Evolutionary conservation across 2,888 invertebrate species (phyloP), one percentile per base, ranked within the genome.

Genomic region (Hypomecis punctinalis): DNA sequence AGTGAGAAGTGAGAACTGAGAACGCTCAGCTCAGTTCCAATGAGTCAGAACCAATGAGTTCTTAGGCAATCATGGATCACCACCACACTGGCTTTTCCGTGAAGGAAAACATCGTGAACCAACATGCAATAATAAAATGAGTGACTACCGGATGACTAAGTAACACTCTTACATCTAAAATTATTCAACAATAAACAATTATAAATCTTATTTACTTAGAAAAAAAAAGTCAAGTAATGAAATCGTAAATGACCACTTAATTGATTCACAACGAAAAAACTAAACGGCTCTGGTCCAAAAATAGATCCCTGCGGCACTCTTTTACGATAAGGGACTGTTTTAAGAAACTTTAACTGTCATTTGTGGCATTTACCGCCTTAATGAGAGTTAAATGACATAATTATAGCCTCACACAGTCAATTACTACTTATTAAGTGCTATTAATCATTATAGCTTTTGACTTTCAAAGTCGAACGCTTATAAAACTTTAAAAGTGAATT

Each of bases 371-470:
- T 35, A 54, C 39, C 8, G 33, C 48, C 54, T 35, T 55, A 45
- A 61, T 54, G 61, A 61, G 54, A 55, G 49, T 61, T 61, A 49
- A 55, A 61, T 54, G 48, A 55, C 35, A 61, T 55, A 61, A 61
- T 61, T 61, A 49, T 39, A 55, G 42, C 37, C n/a, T 55, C 43
- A 11, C 43, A 36, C 5, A n/a, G 43, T 47, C 43, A 43, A 48
- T 23, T 46, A 53, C 42, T 49, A 61, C 61, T 48, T 53, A 61
- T 54, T 48, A 54, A 48, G 40, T 45, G 47, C 47, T 61, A 36
- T 54, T 61, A 7, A 47, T 61, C 36, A 36, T 54, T 48, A 47
- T 42, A 47, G 42, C 42, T 54, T 43, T 23, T 48, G 42, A 33
- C 36, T 11, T 48, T 40, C 33, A 5, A 13, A 23, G 61, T 61